phyloP scores from a whole-genome alignment of 1,140 invertebrate genomes.

The Drosophila persimilis region DNA sequence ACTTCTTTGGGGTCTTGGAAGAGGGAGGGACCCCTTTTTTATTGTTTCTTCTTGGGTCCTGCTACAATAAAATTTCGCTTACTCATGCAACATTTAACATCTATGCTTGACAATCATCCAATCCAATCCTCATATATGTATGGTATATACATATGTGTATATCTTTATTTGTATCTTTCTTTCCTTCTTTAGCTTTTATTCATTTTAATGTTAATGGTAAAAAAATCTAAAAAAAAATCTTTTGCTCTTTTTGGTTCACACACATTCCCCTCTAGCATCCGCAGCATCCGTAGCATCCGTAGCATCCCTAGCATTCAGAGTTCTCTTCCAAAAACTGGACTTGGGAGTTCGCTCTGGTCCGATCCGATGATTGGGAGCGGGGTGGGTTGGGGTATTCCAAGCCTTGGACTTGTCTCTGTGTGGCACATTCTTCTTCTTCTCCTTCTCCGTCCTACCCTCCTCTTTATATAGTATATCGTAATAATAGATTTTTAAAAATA shows the following conservation, averaged over 20 bases:
- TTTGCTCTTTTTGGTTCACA: constrained; percentile 27
- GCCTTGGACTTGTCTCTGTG: constrained; percentile 31
- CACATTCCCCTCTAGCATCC: background rate
- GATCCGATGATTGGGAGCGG: background rate
- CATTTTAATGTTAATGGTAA: constrained; percentile 63
- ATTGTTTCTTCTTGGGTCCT: constrained; percentile 21
- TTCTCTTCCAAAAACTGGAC: no score
- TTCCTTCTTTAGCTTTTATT: constrained; percentile 3
- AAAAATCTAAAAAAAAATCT: constrained; percentile 70
- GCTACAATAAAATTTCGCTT: constrained; percentile 61
- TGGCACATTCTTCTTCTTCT: constrained; percentile 17
- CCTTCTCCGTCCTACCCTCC: background rate
- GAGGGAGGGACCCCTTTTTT: background rate
- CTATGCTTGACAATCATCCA: constrained; percentile 34
- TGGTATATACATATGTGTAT: constrained; percentile 2
- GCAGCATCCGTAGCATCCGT: no score
- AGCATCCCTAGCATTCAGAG: background rate
- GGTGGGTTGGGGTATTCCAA: background rate
- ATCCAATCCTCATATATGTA: constrained; percentile 6
- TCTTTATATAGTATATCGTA: constrained; percentile 11
- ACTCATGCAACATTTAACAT: constrained; percentile 73
- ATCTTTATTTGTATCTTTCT: constrained; percentile 3
- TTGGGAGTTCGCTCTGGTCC: background rate
- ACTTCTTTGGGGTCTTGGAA: constrained; percentile 21
- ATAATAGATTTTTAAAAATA: constrained; percentile 23